phyloP scores from a whole-genome alignment of 2,888 invertebrate species.

The Pyralis farinalis region DNA sequence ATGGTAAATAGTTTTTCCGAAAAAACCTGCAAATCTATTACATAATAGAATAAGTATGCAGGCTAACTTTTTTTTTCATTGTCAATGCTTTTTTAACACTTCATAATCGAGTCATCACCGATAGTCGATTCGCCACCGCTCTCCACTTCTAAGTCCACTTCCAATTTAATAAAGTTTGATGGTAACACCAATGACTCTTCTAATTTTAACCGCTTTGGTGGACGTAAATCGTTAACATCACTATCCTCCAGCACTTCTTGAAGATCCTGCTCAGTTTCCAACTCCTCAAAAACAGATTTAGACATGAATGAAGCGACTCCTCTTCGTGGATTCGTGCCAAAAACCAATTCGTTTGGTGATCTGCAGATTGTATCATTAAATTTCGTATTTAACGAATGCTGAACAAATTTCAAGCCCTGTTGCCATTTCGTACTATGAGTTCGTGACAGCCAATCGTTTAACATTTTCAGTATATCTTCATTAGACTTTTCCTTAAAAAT shows the following conservation, averaged over 20 bases:
- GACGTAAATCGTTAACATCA: not conserved
- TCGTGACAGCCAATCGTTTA: constrained; percentile 39
- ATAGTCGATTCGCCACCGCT: not conserved
- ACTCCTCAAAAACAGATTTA: constrained; percentile 30
- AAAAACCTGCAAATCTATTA: too few species aligned
- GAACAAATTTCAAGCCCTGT: constrained; percentile 46
- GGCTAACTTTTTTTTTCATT: too few species aligned
- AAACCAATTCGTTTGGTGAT: constrained; percentile 43
- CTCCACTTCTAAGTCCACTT: constrained; percentile 21
- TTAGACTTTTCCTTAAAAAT: constrained; percentile 39
- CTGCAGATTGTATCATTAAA: constrained; percentile 38
- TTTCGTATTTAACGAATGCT: constrained; percentile 40
- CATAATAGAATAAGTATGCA: too few species aligned
- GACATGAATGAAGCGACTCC: constrained; percentile 34
- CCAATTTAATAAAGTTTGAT: constrained; percentile 39
- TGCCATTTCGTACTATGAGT: constrained; percentile 45
- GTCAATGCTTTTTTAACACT: too few species aligned
- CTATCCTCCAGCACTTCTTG: constrained; percentile 26
- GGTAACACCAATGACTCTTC: constrained; percentile 41
- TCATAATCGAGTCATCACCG: too few species aligned
- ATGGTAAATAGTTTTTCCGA: too few species aligned
- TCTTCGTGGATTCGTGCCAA: constrained; percentile 38
- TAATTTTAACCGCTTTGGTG: constrained; percentile 30
- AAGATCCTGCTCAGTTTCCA: constrained; percentile 39
- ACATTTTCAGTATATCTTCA: constrained; percentile 41